phyloP scores from a whole-genome alignment of 2,888 invertebrate genomes.

The Dexiosoma caninum region DNA sequence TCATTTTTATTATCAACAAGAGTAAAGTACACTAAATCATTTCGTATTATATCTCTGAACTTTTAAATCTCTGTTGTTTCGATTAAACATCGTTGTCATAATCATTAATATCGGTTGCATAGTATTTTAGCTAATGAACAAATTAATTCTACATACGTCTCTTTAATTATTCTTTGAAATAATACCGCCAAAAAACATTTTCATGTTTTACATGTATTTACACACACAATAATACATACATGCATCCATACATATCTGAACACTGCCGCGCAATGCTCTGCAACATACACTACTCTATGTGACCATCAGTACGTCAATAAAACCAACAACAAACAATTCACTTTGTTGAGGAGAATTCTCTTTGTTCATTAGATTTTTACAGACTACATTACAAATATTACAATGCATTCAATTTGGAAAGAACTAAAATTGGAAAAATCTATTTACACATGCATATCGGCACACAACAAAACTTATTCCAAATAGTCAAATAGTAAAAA shows the following conservation, averaged over 20 bases:
- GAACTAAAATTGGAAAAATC: background rate
- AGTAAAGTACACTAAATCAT: too few species aligned
- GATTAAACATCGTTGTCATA: background rate
- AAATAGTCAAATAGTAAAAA: background rate
- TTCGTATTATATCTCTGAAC: background rate
- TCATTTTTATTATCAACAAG: too few species aligned
- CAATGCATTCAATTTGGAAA: constrained; percentile 37
- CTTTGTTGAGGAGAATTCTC: background rate
- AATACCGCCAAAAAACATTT: constrained; percentile 65
- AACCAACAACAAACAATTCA: background rate
- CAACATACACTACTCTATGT: background rate
- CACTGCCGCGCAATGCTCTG: background rate
- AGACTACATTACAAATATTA: constrained; percentile 41
- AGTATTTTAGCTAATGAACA: constrained; percentile 5
- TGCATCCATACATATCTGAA: background rate
- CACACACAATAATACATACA: background rate
- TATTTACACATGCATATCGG: too few species aligned
- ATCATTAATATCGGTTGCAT: background rate
- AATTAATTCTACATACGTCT: constrained; percentile 52
- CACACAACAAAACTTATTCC: too few species aligned
- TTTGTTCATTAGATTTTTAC: constrained; percentile 32
- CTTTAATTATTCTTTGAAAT: constrained; percentile 62
- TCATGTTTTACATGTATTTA: constrained; percentile 63
- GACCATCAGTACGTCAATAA: background rate
- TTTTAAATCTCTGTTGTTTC: background rate